A percentile compares a stretch with the other conserved stretches of the same genome.
These are phyloP conservation scores for Circaetus gallicus DNA, from an alignment of 2,113 vertebrate species.

Conservation along the genomic window DNA sequence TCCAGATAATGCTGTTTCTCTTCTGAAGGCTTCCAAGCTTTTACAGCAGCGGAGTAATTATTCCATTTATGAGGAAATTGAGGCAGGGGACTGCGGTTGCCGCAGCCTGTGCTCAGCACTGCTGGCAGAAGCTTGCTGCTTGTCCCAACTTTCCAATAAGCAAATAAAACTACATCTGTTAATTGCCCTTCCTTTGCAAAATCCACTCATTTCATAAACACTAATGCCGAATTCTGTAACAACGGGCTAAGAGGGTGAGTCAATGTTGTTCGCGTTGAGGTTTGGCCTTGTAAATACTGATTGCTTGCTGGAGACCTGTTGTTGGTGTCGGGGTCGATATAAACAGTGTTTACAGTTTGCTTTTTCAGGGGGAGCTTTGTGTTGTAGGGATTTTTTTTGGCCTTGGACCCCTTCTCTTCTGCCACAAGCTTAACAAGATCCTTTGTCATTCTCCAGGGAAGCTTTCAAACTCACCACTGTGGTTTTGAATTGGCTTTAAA, in stretches of 20 bases:
- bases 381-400: background rate
- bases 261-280: background rate
- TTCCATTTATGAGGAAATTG: background rate
- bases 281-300: background rate
- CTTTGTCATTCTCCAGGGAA: background rate
- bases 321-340: background rate
- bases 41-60: background rate
- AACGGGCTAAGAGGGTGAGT: rapidly evolving
- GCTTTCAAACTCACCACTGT: background rate
- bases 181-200: background rate
- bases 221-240: background rate
- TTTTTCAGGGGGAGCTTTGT: background rate
- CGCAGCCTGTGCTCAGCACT: background rate
- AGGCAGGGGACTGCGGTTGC: background rate
- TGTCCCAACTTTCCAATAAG: background rate
- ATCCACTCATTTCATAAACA: background rate
- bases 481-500: background rate
- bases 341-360: background rate
- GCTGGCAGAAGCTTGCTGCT: background rate
- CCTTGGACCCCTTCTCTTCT: background rate
- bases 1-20: background rate
- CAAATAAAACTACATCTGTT: background rate
- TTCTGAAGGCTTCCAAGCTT: background rate
- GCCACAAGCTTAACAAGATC: background rate
- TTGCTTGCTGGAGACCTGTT: background rate